Evolutionary conservation across 2,113 vertebrate species (phyloP).

Genomic region (Scopus umbretta): DNA sequence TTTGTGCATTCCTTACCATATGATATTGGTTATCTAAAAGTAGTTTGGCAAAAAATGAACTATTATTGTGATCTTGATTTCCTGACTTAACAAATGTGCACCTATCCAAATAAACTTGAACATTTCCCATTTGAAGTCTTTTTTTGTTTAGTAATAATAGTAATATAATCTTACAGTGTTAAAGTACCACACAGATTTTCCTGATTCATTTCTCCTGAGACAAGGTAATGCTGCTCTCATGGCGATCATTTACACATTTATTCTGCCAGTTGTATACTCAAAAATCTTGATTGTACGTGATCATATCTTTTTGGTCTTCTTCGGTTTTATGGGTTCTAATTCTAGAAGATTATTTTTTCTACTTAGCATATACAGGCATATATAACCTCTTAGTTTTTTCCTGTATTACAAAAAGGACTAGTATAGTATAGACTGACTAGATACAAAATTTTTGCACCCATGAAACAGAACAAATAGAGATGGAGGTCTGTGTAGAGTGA

Average conservation of each 20-base stretch:
- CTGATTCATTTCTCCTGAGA: not conserved
- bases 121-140: not conserved
- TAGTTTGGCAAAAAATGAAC: not conserved
- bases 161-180: not conserved
- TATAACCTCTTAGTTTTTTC: not conserved
- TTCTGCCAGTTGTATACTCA: not conserved
- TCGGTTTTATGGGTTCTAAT: not conserved
- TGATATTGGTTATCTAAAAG: not conserved
- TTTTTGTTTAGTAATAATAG: not conserved
- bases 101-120: not conserved
- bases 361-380: not conserved
- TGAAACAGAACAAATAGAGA: not conserved
- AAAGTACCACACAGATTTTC: not conserved
- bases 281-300: not conserved
- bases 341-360: not conserved
- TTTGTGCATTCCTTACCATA: not conserved
- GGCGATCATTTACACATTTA: not conserved
- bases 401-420: not conserved
- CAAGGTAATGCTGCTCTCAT: not conserved
- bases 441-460: not conserved
- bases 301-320: not conserved
- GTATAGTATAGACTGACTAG: not conserved
- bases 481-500: not conserved
- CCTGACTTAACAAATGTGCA: not conserved
- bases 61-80: not conserved